These are phyloP conservation scores for Enteromius argenteus DNA, from an alignment of 2,797 vertebrate species.

Conservation along the genomic window DNA sequence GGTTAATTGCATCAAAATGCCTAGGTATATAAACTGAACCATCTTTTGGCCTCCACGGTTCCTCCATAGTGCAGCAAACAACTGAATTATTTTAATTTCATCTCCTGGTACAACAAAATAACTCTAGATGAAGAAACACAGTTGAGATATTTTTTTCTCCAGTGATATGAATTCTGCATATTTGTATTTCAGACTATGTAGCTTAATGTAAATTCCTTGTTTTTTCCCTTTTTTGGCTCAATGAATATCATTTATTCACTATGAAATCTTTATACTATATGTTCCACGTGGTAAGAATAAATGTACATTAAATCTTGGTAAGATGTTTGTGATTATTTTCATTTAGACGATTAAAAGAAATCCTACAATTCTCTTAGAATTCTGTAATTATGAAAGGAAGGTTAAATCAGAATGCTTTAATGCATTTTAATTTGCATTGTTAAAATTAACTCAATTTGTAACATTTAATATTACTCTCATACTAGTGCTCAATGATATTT, in stretches of 20 bases:
- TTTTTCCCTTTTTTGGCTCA: slow-evolving; percentile 99
- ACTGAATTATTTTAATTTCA: slow-evolving; percentile 77
- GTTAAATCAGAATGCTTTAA: not conserved
- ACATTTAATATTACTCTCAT: not conserved
- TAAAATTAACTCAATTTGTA: not conserved
- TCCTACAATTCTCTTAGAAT: not conserved
- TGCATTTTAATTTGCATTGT: too few relatives aligned
- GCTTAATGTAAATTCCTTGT: slow-evolving; percentile 99
- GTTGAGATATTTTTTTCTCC: slow-evolving; percentile 93
- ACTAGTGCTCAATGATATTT: not conserved
- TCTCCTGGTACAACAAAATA: slow-evolving; percentile 84
- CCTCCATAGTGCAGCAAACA: slow-evolving; percentile 77
- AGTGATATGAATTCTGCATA: slow-evolving; percentile 99
- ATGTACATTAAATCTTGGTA: slow-evolving; percentile 99
- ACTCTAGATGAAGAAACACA: slow-evolving; percentile 95
- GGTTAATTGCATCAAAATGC: slow-evolving; percentile 76
- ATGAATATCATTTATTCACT: slow-evolving; percentile 99
- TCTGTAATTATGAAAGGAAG: slow-evolving; percentile 13
- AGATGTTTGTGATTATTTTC: slow-evolving; percentile 95
- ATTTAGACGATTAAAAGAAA: slow-evolving; percentile 28
- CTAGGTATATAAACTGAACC: slow-evolving; percentile 71
- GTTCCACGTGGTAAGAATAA: slow-evolving; percentile 99
- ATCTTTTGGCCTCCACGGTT: slow-evolving; percentile 75
- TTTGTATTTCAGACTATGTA: slow-evolving; percentile 99
- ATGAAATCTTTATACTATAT: slow-evolving; percentile 99